Evolutionary conservation across 2,888 invertebrate genomes (phyloP).

Genomic region (Alcis repandata): DNA sequence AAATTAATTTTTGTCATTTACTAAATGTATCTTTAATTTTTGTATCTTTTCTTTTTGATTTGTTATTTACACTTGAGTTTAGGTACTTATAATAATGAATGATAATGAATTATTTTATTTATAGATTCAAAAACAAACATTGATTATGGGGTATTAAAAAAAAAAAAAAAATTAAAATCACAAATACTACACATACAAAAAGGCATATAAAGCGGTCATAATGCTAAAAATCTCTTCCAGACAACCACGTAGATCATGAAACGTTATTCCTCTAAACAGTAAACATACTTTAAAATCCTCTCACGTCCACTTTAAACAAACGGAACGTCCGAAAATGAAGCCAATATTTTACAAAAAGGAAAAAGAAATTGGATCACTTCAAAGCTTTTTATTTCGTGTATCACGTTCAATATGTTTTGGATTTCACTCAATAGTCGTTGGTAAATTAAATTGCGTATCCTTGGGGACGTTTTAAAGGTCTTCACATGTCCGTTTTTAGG

Average conservation of each 20-base stretch:
- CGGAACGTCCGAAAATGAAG: constrained; percentile 61
- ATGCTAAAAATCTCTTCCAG: no score
- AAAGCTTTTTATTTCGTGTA: constrained; percentile 71
- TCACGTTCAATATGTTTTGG: constrained; percentile 80
- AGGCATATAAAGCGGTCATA: no score
- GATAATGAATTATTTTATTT: no score
- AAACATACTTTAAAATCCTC: constrained; percentile 23
- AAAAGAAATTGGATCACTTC: constrained; percentile 75
- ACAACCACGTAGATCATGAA: no score
- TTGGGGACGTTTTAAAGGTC: constrained; percentile 76
- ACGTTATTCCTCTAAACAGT: constrained; percentile 5
- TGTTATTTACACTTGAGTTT: no score
- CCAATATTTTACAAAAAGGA: constrained; percentile 66
- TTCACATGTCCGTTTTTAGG: constrained; percentile 70
- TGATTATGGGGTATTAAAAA: no score
- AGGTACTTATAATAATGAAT: no score
- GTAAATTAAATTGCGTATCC: constrained; percentile 82
- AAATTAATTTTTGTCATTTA: constrained; percentile 42
- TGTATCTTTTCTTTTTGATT: no score
- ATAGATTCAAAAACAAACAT: no score
- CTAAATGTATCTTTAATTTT: no score
- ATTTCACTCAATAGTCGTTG: constrained; percentile 80
- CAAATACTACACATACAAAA: background rate
- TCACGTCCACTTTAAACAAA: constrained; percentile 49
- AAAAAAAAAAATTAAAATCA: no score